Evolutionary conservation across 2,797 vertebrate species (phyloP), one percentile per base, ranked within the genome.

Genomic region (Glyptemys insculpta): DNA sequence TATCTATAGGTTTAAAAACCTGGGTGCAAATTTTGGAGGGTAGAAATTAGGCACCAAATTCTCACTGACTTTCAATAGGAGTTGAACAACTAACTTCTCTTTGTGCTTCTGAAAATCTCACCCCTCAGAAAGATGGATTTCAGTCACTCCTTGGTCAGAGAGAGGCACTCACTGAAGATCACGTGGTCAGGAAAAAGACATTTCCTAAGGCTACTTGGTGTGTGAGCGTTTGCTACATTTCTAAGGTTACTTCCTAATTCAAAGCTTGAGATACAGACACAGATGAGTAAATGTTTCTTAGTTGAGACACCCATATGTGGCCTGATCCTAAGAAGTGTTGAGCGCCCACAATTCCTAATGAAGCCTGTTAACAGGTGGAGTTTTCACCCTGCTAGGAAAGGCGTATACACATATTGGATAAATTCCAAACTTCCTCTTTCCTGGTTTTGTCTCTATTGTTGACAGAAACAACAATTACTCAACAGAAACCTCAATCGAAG

Each of bases 321-420:
- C 11, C 89, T 90, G 31, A 74, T 84, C 91, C 81, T 57, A 25
- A 85, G 31, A 87, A 1, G 10, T 41, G 14, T n/a, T 41, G 12
- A 4, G 9, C 12, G 80, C 19, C 12, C 52, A 50, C 7, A 91
- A 52, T 3, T 85, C 4, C 6, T 79, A 68, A 83, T 1, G 4
- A 91, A 89, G 15, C 68, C 37, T 91, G 0, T 0, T 82, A 89
- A 89, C 1, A 57, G 5, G 9, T 59, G 8, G 87, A 86, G 11
- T 47, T 89, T 1, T 62, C 12, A 83, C 10, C 12, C 12, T 86
- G 85, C 16, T 74, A 37, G 89, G 0, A 79, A 83, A 89, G 3
- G 1, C 49, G 53, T 80, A 27, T 59, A 0, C 53, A 0, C 0
- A 19, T 4, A 1, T 14, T 74, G 5, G 10, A 27, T 1, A 37